Conservation (phyloP, 2,113 vertebrate species). For the Nanorana parkeri region DNA sequence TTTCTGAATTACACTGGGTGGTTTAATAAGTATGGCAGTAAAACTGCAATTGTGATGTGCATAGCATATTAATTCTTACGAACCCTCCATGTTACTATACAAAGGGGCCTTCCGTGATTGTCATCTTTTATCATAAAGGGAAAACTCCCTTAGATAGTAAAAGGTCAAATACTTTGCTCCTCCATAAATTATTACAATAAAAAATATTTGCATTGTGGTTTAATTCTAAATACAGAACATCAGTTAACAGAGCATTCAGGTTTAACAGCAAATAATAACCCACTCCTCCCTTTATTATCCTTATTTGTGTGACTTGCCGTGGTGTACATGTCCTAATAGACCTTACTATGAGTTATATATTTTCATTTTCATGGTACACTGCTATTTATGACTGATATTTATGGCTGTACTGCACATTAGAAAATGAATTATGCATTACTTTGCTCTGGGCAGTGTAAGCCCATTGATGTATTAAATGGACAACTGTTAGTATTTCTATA, state of each 20-base stretch:
- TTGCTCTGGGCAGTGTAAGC: conserved; percentile 7
- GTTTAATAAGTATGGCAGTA: too few relatives aligned
- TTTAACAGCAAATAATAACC: conserved; percentile 6
- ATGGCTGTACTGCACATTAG: background rate
- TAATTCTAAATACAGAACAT: too few relatives aligned
- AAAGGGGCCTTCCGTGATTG: too few relatives aligned
- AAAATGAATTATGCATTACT: background rate
- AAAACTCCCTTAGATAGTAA: too few relatives aligned
- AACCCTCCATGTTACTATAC: too few relatives aligned
- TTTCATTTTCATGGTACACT: conserved; percentile 33
- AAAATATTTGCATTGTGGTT: too few relatives aligned
- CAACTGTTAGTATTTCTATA: background rate
- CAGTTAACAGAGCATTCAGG: background rate
- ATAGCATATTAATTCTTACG: too few relatives aligned
- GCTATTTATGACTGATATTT: conserved; percentile 27
- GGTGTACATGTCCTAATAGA: conserved; percentile 16
- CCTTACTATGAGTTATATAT: background rate
- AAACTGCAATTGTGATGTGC: too few relatives aligned
- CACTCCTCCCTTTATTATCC: background rate
- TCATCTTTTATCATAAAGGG: too few relatives aligned
- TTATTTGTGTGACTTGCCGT: background rate
- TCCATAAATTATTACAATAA: too few relatives aligned
- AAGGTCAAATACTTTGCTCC: too few relatives aligned
- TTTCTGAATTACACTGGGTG: too few relatives aligned
- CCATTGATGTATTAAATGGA: conserved; percentile 27